phyloP scores from a whole-genome alignment of 2,888 invertebrate genomes.

The Stramonita haemastoma region DNA sequence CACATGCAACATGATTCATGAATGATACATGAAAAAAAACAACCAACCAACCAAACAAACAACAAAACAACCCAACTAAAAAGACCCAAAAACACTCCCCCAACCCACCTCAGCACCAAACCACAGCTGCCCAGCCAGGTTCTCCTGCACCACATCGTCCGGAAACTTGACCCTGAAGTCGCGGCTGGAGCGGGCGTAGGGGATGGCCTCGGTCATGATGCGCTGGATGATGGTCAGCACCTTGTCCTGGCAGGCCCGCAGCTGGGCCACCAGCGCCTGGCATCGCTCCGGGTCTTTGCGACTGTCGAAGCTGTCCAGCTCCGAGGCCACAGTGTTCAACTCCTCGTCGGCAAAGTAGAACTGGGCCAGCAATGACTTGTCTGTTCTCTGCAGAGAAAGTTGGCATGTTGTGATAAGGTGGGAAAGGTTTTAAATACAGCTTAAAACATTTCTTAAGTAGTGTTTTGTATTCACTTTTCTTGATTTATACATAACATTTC shows the following conservation, averaged over 20 bases:
- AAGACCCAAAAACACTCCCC: background rate
- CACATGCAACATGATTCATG: too few relatives aligned
- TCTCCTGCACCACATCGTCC: slow-evolving; percentile 98
- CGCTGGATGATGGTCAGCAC: slow-evolving; percentile 94
- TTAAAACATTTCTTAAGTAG: background rate
- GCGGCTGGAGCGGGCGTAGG: slow-evolving; percentile 90
- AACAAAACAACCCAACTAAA: too few relatives aligned
- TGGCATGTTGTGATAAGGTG: background rate
- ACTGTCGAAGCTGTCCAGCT: slow-evolving; percentile 99
- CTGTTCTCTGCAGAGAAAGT: slow-evolving; percentile 77
- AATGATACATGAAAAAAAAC: too few relatives aligned
- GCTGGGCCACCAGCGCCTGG: slow-evolving; percentile 94
- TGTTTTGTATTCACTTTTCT: background rate
- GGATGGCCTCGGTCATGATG: slow-evolving; percentile 95
- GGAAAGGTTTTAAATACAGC: background rate
- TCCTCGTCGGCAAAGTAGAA: slow-evolving; percentile 99
- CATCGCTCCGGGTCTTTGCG: slow-evolving; percentile 98
- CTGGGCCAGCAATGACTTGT: slow-evolving; percentile 93
- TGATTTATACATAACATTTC: background rate
- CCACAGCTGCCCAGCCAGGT: slow-evolving; percentile 98
- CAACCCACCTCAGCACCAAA: slow-evolving; percentile 94
- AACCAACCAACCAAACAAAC: too few relatives aligned
- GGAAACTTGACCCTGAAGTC: slow-evolving; percentile 99
- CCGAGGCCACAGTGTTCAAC: slow-evolving; percentile 94
- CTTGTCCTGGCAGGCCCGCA: slow-evolving; percentile 86